Conservation (phyloP, 2,797 vertebrate species). For the Neosalanx taihuensis region DNA sequence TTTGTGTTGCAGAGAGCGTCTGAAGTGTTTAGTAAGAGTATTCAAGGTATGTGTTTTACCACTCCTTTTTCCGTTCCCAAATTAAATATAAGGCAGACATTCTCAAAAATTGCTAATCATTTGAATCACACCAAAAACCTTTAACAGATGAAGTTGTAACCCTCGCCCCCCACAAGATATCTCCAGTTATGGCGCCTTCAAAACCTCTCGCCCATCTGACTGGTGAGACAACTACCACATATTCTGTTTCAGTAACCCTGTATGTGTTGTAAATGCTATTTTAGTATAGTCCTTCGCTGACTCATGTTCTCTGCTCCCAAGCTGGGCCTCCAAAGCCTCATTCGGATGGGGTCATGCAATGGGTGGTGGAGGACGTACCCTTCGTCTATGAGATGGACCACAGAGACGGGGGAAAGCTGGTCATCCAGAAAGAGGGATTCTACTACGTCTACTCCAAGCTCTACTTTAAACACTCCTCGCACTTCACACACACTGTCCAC, state of each 20-base stretch:
- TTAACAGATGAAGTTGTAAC: constrained; percentile 29
- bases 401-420: constrained; percentile 37
- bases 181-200: constrained; percentile 33
- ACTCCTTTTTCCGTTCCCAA: background rate
- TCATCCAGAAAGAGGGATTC: constrained; percentile 61
- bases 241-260: background rate
- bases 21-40: background rate
- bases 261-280: background rate
- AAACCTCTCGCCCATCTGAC: constrained; percentile 72
- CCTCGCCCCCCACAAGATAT: background rate
- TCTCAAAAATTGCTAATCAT: background rate
- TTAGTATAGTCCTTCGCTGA: background rate
- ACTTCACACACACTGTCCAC: constrained; percentile 55
- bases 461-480: constrained; percentile 29
- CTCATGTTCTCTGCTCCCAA: constrained; percentile 12
- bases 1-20: constrained; percentile 37
- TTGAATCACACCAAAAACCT: constrained; percentile 4
- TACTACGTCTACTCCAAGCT: constrained; percentile 76
- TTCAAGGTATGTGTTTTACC: constrained; percentile 43
- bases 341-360: constrained; percentile 41
- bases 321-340: constrained; percentile 30
- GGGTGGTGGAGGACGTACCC: constrained; percentile 37
- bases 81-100: background rate
- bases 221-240: constrained; percentile 54
- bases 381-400: constrained; percentile 57